Evolutionary conservation across 2,888 invertebrate genomes (phyloP).

Genomic region (Actias luna): DNA sequence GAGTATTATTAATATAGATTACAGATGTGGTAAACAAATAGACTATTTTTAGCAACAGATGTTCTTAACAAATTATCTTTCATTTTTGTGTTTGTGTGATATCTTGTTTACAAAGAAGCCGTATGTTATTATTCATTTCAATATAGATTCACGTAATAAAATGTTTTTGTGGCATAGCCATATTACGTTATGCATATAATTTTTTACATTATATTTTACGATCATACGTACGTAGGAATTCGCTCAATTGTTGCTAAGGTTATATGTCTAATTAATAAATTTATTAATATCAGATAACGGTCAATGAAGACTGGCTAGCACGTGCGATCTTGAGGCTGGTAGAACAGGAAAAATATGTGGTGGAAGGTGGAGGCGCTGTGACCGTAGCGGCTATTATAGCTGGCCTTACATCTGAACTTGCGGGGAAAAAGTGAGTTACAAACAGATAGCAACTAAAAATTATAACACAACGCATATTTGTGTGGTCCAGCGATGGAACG

Average conservation of each 20-base stretch:
- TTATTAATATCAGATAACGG: constrained; percentile 79
- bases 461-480: too few relatives aligned
- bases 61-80: background rate
- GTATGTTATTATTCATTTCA: background rate
- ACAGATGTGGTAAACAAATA: background rate
- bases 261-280: background rate
- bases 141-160: background rate
- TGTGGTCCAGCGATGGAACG: too few relatives aligned
- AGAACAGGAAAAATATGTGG: constrained; percentile 93
- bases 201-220: too few relatives aligned
- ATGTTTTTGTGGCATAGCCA: background rate
- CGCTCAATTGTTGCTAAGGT: background rate
- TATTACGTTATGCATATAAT: too few relatives aligned
- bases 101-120: background rate
- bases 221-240: too few relatives aligned
- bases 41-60: background rate
- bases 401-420: constrained; percentile 89
- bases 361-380: constrained; percentile 94
- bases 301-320: constrained; percentile 92
- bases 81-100: background rate
- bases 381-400: constrained; percentile 93
- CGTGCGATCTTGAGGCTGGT: constrained; percentile 89
- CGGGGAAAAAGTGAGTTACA: constrained; percentile 86
- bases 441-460: background rate
- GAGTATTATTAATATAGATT: too few relatives aligned